These are phyloP conservation scores for Brachypterus glaber DNA, from an alignment of 2,888 invertebrate species.

Conservation along the genomic window DNA sequence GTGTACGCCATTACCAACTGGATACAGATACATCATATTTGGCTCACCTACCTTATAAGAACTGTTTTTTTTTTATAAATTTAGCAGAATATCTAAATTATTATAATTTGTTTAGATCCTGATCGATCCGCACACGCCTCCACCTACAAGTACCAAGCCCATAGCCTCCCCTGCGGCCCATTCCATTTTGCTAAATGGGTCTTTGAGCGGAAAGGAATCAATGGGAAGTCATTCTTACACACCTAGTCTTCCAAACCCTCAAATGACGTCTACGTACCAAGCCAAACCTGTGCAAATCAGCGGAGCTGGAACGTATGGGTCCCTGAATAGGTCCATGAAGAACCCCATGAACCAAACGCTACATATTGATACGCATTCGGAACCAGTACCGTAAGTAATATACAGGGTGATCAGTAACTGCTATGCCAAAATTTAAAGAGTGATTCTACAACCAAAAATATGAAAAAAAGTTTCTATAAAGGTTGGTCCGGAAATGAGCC, in stretches of 20 bases:
- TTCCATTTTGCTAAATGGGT: constrained; percentile 61
- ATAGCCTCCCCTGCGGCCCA: constrained; percentile 71
- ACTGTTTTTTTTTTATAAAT: no score
- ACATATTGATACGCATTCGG: constrained; percentile 77
- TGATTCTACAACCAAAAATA: no score
- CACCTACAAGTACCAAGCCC: constrained; percentile 46
- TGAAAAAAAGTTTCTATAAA: no score
- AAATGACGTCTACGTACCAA: constrained; percentile 36
- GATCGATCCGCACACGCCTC: constrained; percentile 29
- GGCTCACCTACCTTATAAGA: no score
- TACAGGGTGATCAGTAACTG: no score
- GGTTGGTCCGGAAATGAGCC: no score
- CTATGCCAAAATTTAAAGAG: no score
- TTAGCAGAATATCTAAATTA: no score
- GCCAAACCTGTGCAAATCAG: constrained; percentile 44
- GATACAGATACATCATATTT: no score
- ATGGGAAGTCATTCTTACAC: constrained; percentile 64
- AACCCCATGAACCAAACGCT: constrained; percentile 60
- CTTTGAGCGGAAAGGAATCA: constrained; percentile 52
- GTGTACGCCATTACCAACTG: no score
- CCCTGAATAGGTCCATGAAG: constrained; percentile 30
- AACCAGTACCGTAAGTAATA: constrained; percentile 71
- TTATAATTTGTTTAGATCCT: constrained; percentile 14
- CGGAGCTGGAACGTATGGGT: constrained; percentile 38
- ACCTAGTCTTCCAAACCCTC: constrained; percentile 49